A percentile compares a stretch with the other conserved stretches of the same genome.
These are phyloP conservation scores for Drosophila sordidula DNA, from an alignment of 2,888 invertebrate species.

Conservation along the genomic window DNA sequence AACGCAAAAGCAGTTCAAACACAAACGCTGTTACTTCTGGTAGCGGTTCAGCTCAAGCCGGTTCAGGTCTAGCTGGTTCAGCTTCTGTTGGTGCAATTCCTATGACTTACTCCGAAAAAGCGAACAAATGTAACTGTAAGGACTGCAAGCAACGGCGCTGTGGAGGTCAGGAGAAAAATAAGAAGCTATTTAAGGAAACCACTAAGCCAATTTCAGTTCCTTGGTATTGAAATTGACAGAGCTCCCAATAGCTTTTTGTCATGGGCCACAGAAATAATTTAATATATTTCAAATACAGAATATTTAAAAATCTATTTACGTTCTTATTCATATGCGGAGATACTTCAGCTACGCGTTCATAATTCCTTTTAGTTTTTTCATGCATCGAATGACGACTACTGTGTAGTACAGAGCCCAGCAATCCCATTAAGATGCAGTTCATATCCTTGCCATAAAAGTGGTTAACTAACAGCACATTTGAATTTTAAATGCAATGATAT, in stretches of 20 bases:
- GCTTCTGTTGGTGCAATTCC: background rate
- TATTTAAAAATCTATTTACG: background rate
- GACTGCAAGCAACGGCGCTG: constrained; percentile 29
- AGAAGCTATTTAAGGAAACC: constrained; percentile 4
- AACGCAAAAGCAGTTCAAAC: background rate
- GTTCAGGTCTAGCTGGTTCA: too few species aligned
- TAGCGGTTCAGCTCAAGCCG: background rate
- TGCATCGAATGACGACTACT: background rate
- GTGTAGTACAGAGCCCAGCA: background rate
- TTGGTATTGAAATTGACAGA: constrained; percentile 38
- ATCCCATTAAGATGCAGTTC: constrained; percentile 40
- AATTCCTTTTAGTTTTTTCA: too few species aligned
- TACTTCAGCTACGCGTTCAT: too few species aligned
- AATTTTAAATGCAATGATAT: constrained; percentile 64
- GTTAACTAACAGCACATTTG: constrained; percentile 71
- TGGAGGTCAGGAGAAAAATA: constrained; percentile 20
- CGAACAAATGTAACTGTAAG: constrained; percentile 39
- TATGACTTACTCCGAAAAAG: background rate
- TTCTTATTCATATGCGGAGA: background rate
- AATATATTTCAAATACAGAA: constrained; percentile 1
- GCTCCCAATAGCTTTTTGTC: background rate
- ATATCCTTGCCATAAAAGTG: constrained; percentile 45
- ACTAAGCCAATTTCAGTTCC: constrained; percentile 16
- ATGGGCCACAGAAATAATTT: background rate
- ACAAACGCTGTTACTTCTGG: background rate